A percentile compares a stretch with the other conserved stretches of the same genome.
These are phyloP conservation scores for Stegodyphus dumicola DNA, from an alignment of 1,140 invertebrate genomes.

Conservation along the genomic window DNA sequence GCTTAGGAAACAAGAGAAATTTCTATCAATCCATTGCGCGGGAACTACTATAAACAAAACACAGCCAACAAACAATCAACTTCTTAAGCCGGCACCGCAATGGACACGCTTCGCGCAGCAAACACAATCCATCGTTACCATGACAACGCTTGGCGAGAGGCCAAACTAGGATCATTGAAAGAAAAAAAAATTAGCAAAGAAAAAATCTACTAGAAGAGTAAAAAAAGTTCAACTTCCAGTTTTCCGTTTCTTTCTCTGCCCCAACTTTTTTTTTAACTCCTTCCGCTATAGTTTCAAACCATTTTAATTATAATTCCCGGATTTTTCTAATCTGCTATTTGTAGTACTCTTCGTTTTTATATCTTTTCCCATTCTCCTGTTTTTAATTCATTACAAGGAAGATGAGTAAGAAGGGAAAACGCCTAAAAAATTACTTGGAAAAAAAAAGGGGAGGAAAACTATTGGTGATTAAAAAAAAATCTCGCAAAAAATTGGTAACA, in stretches of 20 bases:
- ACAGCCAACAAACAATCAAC: neutral
- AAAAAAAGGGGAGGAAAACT: too few relatives aligned
- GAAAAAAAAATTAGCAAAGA: neutral
- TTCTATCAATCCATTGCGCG: too few relatives aligned
- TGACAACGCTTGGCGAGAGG: conserved; percentile 39
- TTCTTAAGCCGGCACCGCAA: conserved; percentile 15
- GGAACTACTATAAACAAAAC: conserved; percentile 20
- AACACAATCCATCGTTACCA: conserved; percentile 49
- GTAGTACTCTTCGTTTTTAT: neutral
- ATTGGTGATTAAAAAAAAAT: too few relatives aligned
- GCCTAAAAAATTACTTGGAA: too few relatives aligned
- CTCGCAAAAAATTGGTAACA: too few relatives aligned
- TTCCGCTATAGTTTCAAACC: neutral
- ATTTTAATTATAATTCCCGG: too few relatives aligned
- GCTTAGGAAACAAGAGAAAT: too few relatives aligned
- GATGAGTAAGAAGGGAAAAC: too few relatives aligned
- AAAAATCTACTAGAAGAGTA: neutral
- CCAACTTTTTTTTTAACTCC: neutral
- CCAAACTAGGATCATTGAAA: conserved; percentile 13
- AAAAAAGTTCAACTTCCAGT: neutral
- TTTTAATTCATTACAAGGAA: neutral
- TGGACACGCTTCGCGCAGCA: conserved; percentile 38
- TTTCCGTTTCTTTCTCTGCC: conserved; percentile 12
- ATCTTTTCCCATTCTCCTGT: neutral
- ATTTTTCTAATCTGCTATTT: neutral